Evolutionary conservation across 2,888 invertebrate genomes (phyloP), one percentile per base, ranked within the genome.

Genomic region (Drosophila niveifrons): DNA sequence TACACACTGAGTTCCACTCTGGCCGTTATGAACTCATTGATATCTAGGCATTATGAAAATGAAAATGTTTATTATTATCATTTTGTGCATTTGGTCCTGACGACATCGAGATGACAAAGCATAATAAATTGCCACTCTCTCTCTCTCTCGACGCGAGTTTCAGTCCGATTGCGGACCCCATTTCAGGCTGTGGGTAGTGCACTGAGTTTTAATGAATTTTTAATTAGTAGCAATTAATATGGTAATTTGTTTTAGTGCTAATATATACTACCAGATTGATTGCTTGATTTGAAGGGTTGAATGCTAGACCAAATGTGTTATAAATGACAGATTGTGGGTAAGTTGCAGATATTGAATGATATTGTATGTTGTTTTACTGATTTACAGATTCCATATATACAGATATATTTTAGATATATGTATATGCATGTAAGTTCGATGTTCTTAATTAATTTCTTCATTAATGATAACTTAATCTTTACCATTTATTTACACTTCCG

Each of bases 191-290:
- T 48, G 36, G 29, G 59, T 63, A 55, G 31, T 68, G 75, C 56
- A 71, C 71, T 69, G 72, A 58, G 62, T 78, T 86, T 86, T 88
- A 84, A 83, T 84, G 88, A 76, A 80, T 84, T 90, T 90, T 90
- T 90, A 90, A 90, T 90, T 89, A 82, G 84, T 82, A 75, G 78
- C 80, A 90, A 90, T 90, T 90, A 90, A 90, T 88, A 90, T 90
- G 90, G 81, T 88, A 90, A 90, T 90, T 90, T 86, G 90, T 82
- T 80, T 18, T 59, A 85, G 79, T 78, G 76, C 70, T 68, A 67
- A 75, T 71, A 78, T 67, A 66, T 69, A 66, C 70, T 61, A 39
- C 48, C 28, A 46, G 4, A 48, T 11, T 17, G 43, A 53, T 52
- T 23, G 28, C 11, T 47, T 23, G 13, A 36, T 28, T 47, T 8